A percentile compares a stretch with the other conserved stretches of the same genome.
These are phyloP conservation scores for Troides aeacus DNA, from an alignment of 2,888 invertebrate species.

Conservation along the genomic window DNA sequence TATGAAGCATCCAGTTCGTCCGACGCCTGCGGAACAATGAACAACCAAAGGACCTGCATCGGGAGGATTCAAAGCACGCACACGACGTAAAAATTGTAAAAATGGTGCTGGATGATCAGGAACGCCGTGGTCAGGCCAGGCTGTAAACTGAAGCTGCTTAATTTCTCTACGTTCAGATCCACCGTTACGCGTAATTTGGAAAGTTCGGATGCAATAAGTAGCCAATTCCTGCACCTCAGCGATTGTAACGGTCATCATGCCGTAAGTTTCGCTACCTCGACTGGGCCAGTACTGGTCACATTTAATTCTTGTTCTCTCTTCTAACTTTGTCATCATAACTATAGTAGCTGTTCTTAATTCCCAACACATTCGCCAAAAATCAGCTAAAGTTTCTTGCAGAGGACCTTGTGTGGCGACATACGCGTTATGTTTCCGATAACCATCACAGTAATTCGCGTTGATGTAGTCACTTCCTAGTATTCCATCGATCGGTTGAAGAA, in stretches of 20 bases:
- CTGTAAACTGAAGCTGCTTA: constrained; percentile 98
- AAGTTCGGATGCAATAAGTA: constrained; percentile 98
- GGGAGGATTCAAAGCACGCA: constrained; percentile 92
- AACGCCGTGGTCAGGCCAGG: constrained; percentile 99
- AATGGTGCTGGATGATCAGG: constrained; percentile 99
- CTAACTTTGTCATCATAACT: constrained; percentile 99
- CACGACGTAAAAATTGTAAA: constrained; percentile 96
- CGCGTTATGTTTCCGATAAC: constrained; percentile 98
- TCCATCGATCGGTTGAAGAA: constrained; percentile 93
- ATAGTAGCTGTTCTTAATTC: constrained; percentile 96
- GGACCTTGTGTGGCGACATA: constrained; percentile 99
- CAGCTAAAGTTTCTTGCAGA: constrained; percentile 96
- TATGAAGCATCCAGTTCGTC: constrained; percentile 97
- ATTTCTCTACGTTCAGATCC: constrained; percentile 94
- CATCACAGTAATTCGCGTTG: constrained; percentile 99
- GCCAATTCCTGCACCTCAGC: constrained; percentile 98
- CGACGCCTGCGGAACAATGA: constrained; percentile 96
- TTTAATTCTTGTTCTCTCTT: constrained; percentile 97
- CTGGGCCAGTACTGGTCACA: constrained; percentile 99
- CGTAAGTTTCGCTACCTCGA: constrained; percentile 96
- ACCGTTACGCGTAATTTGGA: constrained; percentile 91
- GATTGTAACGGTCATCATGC: constrained; percentile 95
- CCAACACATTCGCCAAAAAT: constrained; percentile 99
- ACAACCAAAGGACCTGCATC: constrained; percentile 97
- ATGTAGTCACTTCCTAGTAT: constrained; percentile 97